Conservation (phyloP, 1,140 invertebrate genomes). For the Nebria ingens region DNA sequence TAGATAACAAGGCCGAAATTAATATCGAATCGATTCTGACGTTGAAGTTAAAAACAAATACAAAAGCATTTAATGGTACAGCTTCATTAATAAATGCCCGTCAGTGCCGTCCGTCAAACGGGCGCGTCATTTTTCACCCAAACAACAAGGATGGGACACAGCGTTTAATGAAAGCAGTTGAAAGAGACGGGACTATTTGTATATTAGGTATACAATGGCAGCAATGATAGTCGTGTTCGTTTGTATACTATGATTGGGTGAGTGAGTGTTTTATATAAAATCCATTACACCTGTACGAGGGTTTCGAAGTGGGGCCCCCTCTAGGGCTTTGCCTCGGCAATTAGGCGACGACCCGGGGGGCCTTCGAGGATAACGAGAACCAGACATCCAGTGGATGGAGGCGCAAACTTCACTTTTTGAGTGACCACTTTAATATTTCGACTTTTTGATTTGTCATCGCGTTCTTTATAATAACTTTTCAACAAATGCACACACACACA, state of each 20-base stretch:
- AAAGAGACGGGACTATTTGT: background rate
- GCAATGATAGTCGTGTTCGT: background rate
- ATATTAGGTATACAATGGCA: background rate
- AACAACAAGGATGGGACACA: background rate
- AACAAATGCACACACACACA: no score
- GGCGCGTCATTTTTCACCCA: background rate
- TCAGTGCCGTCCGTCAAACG: background rate
- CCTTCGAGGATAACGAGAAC: background rate
- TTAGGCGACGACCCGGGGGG: background rate
- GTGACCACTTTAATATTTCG: no score
- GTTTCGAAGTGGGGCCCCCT: background rate
- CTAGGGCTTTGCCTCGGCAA: constrained; percentile 4
- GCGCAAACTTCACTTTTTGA: no score
- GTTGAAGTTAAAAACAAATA: background rate
- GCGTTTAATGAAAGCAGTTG: background rate
- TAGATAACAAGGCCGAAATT: background rate
- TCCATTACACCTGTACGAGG: constrained; percentile 2
- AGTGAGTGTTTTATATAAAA: constrained; percentile 6
- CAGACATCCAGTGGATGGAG: no score
- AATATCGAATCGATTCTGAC: background rate
- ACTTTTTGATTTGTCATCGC: no score
- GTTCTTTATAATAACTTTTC: no score
- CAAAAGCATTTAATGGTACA: background rate
- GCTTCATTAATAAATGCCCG: background rate
- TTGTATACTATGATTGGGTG: background rate